These are phyloP conservation scores for Steinernema scapterisci DNA, from an alignment of 2,888 invertebrate species.

Conservation along the genomic window DNA sequence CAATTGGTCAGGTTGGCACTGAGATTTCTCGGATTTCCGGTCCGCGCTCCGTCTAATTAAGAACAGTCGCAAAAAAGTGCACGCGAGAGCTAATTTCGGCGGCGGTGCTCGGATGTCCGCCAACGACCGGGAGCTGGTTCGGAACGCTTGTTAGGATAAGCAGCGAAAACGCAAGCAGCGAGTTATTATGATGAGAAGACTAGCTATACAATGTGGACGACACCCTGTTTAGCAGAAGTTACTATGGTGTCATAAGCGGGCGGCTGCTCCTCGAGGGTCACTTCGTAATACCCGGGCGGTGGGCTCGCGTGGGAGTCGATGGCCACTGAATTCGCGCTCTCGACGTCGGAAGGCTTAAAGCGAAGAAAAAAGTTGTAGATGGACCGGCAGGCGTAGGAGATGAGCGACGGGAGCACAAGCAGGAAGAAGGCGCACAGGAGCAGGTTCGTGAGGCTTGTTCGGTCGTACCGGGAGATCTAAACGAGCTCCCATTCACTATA, in stretches of 20 bases:
- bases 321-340: neutral
- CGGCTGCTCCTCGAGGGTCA: constrained; percentile 27
- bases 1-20: neutral
- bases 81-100: neutral
- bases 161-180: neutral
- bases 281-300: constrained; percentile 17
- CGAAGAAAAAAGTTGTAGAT: constrained; percentile 39
- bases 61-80: neutral
- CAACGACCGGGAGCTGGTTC: too few species aligned
- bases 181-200: neutral
- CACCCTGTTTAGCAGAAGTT: constrained; percentile 6
- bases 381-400: constrained; percentile 38
- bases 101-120: neutral
- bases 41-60: constrained; percentile 23
- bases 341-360: constrained; percentile 29
- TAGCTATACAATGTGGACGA: constrained; percentile 18
- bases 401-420: constrained; percentile 38
- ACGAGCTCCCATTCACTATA: too few species aligned
- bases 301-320: constrained; percentile 7
- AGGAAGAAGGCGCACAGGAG: constrained; percentile 39
- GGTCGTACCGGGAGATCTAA: constrained; percentile 23
- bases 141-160: too few species aligned
- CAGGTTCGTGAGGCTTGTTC: constrained; percentile 35
- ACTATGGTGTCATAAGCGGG: constrained; percentile 22
- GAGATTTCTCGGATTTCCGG: constrained; percentile 20